Base-by-base conservation (phyloP, 2,888 invertebrate genomes). In the Drosophila diplacantha region DNA sequence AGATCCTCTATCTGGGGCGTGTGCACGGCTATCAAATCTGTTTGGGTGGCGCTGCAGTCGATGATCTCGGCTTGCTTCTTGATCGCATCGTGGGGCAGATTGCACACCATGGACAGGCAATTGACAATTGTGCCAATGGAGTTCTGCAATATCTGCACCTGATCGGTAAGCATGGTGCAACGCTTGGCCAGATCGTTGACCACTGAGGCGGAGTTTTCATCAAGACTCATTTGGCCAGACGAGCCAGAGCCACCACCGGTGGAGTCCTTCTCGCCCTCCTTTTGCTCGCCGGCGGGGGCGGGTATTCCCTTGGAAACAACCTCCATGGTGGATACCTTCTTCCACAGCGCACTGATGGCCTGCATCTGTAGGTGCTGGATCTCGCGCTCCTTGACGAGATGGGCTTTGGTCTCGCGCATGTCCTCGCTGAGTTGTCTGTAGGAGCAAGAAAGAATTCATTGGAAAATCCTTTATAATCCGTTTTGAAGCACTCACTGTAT, bases 261-360 rank as follows among this genome's bases (percentile, higher is more conserved):
- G 39, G n/a, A 24, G 20, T 64, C 63, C 29, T 31, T 29, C 8
- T 63, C 46, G 11, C 34, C 31, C 24, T 62, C 43, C 7, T 38
- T 38, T 32, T 41, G 24, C 22, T 35, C 47, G 16, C 14, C 9
- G 26, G 9, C 3, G 26, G 26, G 3, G 9, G 9, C 26, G 3
- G 3, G 9, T 18, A n/a, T 11, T 2, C 52, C 50, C 32, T 68
- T 71, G 2, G 71, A 39, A 9, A 78, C 65, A 8, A 74, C 68
- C 63, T 88, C 93, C 74, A 94, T 88, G 0, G 92, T 91, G 16
- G 93, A 93, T 3, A 95, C 94, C 86, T 95, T 95, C 87, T 95
- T 95, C 96, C 96, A 96, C 4, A 96, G 89, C 1, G 95, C 95
- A 84, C 94, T 94, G 75, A 96, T 96, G 5, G 96, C 96, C 87